Evolutionary conservation across 2,888 invertebrate species (phyloP), one percentile per base, ranked within the genome.

Genomic region (Gnatocerus cornutus): DNA sequence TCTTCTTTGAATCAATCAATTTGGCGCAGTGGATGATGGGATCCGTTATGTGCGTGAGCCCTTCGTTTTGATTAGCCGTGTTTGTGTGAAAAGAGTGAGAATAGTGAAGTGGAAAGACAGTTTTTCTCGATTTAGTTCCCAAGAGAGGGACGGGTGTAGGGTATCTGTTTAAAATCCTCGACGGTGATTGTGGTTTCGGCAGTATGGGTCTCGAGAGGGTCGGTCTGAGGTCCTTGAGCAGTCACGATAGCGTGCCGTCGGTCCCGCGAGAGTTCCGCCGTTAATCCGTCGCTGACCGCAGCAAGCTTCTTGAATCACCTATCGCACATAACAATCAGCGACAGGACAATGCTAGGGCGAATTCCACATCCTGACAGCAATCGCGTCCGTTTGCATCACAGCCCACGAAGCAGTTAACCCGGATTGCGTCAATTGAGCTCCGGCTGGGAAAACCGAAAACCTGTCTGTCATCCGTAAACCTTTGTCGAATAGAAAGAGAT

Each of bases 241-340:
- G 71, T 75, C 71, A 71, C 74, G 76, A 77, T 76, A 76, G 76
- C 73, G 69, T 73, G 72, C 73, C 67, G 65, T 7, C 14, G 14
- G 52, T 74, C 77, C 74, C 77, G 39, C 64, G 75, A 69, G 76
- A 76, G 46, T 72, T 73, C 64, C 71, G 73, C 68, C 74, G 77
- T 78, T 79, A 79, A 79, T 79, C 78, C 78, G 73, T 66, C 70
- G 79, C 78, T 79, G 79, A 79, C 79, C 78, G 73, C 77, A 79
- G 79, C 77, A 74, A 76, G 75, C 77, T 76, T 75, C 76, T 75
- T 75, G 78, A 76, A 79, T 78, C 76, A 79, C 79, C 78, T 78
- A 78, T 76, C 78, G 72, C 74, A 77, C 76, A 78, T 79, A 78
- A 79, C 78, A 79, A 79, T 79, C 77, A 74, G 74, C 72, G 64